Evolutionary conservation across 2,113 vertebrate genomes (phyloP).

Genomic region (Megalops atlanticus): DNA sequence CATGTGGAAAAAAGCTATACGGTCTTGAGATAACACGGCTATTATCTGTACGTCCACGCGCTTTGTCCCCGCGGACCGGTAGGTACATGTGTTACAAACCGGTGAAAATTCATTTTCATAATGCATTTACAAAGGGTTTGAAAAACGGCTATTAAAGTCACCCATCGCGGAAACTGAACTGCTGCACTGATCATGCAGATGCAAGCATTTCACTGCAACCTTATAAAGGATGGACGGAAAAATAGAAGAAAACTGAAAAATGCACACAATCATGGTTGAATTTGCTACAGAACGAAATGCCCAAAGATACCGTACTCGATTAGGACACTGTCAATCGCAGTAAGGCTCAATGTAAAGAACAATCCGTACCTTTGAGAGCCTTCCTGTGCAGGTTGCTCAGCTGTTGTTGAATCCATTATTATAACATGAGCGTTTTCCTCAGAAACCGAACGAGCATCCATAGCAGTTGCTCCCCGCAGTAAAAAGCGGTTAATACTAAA

Average conservation of each 20-base stretch:
- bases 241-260: background rate
- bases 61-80: background rate
- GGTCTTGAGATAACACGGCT: background rate
- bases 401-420: constrained; percentile 59
- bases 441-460: constrained; percentile 61
- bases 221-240: background rate
- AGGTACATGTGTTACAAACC: background rate
- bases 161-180: background rate
- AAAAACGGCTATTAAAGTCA: background rate
- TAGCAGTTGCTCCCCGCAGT: constrained; percentile 33
- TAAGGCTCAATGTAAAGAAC: constrained; percentile 29
- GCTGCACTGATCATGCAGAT: background rate
- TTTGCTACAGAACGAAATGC: background rate
- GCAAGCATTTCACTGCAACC: background rate
- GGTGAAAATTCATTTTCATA: background rate
- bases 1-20: background rate
- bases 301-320: background rate
- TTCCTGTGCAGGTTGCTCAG: constrained; percentile 55
- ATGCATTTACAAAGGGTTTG: background rate
- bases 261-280: background rate
- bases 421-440: constrained; percentile 66
- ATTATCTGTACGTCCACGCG: background rate
- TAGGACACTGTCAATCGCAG: constrained; percentile 15
- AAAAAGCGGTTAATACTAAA: background rate
- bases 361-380: constrained; percentile 60